phyloP scores from a whole-genome alignment of 1,140 invertebrate species.

The Augochlora pura region DNA sequence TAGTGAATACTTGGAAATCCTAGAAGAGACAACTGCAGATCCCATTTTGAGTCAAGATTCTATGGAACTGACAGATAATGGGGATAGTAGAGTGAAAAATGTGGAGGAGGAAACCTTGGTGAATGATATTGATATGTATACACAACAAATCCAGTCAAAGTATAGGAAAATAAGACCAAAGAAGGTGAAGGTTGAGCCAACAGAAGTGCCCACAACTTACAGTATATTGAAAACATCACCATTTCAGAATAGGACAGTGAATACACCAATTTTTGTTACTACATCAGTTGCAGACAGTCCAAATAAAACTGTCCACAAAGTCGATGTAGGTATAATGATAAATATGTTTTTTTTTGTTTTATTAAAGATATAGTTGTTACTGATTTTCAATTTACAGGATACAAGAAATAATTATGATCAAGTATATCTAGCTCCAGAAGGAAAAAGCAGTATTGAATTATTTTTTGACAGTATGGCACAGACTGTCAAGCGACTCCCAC shows the following conservation, averaged over 20 bases:
- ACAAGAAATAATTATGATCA: conserved; percentile 35
- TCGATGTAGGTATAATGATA: conserved; percentile 9
- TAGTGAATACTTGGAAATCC: conserved; percentile 74
- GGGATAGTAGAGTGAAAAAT: conserved; percentile 9
- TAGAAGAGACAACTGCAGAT: conserved; percentile 66
- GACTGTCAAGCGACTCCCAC: conserved; percentile 73
- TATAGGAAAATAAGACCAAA: conserved; percentile 74
- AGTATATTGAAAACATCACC: conserved; percentile 32
- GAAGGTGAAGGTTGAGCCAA: conserved; percentile 22
- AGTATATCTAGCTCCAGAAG: conserved; percentile 49
- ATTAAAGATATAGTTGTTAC: too few relatives aligned
- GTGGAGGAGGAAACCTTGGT: conserved; percentile 30
- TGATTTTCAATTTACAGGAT: background rate
- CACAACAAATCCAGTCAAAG: conserved; percentile 72
- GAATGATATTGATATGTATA: conserved; percentile 61
- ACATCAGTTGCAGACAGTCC: background rate
- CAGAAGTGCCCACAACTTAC: conserved; percentile 13
- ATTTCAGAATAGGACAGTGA: conserved; percentile 9
- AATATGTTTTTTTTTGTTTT: too few relatives aligned
- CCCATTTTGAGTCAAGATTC: conserved; percentile 52
- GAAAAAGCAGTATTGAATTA: conserved; percentile 70
- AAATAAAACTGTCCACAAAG: conserved; percentile 10
- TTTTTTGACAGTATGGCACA: conserved; percentile 77
- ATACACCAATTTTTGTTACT: conserved; percentile 32
- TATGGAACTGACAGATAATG: conserved; percentile 44